Percentiles rank a stretch among this genome's conserved stretches.
Conservation (phyloP, 2,888 invertebrate genomes). For the Lagria hirta region DNA sequence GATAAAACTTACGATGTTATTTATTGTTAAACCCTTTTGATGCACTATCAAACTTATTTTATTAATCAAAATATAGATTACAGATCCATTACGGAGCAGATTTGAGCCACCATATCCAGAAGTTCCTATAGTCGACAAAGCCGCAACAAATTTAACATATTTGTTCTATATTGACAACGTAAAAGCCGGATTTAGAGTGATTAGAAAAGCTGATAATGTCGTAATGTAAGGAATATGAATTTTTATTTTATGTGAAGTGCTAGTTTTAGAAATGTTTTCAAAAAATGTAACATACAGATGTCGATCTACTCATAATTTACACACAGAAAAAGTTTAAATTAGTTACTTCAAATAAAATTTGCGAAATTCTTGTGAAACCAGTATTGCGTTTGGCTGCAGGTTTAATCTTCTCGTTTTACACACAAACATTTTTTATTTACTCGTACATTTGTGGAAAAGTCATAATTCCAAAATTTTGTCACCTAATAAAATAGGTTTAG, state of each 20-base stretch:
- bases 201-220: constrained; percentile 58
- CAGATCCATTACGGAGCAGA: constrained; percentile 58
- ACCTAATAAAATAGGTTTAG: too few species aligned
- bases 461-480: too few species aligned
- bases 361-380: too few species aligned
- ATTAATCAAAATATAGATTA: constrained; percentile 39
- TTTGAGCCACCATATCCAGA: constrained; percentile 71
- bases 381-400: too few species aligned
- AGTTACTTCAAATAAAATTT: too few species aligned
- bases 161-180: constrained; percentile 59
- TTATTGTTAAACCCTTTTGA: constrained; percentile 10
- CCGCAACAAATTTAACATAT: constrained; percentile 58
- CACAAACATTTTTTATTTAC: too few species aligned
- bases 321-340: too few species aligned
- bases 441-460: too few species aligned
- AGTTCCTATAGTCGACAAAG: constrained; percentile 58
- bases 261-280: not conserved
- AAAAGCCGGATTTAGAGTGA: constrained; percentile 65
- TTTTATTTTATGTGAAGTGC: not conserved
- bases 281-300: not conserved
- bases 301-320: too few species aligned
- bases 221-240: constrained; percentile 62
- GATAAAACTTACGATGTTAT: too few species aligned
- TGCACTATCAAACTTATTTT: not conserved
- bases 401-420: too few species aligned